phyloP scores from a whole-genome alignment of 2,888 invertebrate species.

The Lithophane socia region DNA sequence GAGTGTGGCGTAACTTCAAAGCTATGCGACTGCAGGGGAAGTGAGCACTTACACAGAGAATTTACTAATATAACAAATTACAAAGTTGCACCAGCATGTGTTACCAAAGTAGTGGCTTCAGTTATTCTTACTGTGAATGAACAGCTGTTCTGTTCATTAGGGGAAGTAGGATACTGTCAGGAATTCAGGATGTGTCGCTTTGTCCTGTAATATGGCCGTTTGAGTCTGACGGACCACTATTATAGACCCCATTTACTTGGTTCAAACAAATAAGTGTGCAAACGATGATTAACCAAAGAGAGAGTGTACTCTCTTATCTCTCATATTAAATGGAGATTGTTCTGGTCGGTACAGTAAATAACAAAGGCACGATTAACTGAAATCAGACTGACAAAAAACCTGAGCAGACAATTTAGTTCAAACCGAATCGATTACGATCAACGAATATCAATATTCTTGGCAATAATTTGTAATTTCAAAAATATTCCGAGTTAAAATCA shows the following conservation, averaged over 20 bases:
- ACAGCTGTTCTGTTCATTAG: constrained; percentile 8
- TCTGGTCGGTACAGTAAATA: background rate
- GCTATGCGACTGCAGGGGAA: constrained; percentile 20
- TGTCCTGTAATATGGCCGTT: background rate
- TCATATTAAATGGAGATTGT: background rate
- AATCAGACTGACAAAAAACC: background rate
- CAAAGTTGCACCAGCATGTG: constrained; percentile 20
- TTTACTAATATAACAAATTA: constrained; percentile 38
- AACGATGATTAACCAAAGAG: too few relatives aligned
- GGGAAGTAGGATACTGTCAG: background rate
- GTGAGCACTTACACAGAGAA: constrained; percentile 32
- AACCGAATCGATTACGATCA: background rate
- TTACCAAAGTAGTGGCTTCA: constrained; percentile 13
- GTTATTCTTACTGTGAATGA: constrained; percentile 6
- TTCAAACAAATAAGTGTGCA: background rate
- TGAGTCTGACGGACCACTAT: background rate
- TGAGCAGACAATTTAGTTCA: background rate
- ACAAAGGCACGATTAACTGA: too few relatives aligned
- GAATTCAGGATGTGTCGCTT: background rate
- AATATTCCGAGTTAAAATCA: too few relatives aligned
- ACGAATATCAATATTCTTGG: background rate
- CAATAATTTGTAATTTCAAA: too few relatives aligned
- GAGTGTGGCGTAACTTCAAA: constrained; percentile 28
- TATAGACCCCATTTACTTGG: background rate
- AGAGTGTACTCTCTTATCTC: background rate